Evolutionary conservation across 2,888 invertebrate genomes (phyloP), one percentile per base, ranked within the genome.

Genomic region (Galeruca laticollis): DNA sequence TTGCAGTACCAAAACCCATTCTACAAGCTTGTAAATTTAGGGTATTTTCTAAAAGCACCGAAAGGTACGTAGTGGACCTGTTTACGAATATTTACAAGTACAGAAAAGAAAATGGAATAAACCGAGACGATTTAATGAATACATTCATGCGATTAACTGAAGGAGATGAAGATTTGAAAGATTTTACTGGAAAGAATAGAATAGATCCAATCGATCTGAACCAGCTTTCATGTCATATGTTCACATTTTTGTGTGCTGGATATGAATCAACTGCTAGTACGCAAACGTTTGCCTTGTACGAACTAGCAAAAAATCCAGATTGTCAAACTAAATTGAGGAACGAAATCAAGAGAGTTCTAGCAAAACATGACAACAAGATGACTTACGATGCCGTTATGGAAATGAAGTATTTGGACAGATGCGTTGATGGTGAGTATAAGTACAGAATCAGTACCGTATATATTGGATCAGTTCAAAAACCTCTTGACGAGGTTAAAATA

Each of bases 111-210:
- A 85, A 85, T 70, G 82, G 86, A 0, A 72, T 88, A 0, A 79
- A 77, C 0, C 81, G 87, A 13, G 87, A 88, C 59, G 89, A 89
- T 80, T 88, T 90, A 70, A 79, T 90, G 43, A 87, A 89, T 70
- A 76, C 88, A 1, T 80, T 89, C 61, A 68, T 81, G 13, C 72
- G 76, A 60, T 60, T 81, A 9, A 80, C 77, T 9, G 73, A 78
- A 26, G 70, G 73, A 15, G 68, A 71, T n/a, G 74, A 71, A 18
- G 70, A 77, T 68, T 63, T 75, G 43, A 75, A 75, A 62, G 73
- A 77, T 61, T 74, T 70, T 49, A 70, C 56, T 18, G 78, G 77
- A 33, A 72, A 74, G 57, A 72, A 70, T 0, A 57, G 51, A 9
- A 76, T 77, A 71, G 74, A 71, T 1, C 75, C 75, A 1, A 35